Percentiles rank a stretch among this genome's conserved stretches.
These are phyloP conservation scores for Limnephilus lunatus DNA, from an alignment of 2,888 invertebrate genomes.

Conservation along the genomic window DNA sequence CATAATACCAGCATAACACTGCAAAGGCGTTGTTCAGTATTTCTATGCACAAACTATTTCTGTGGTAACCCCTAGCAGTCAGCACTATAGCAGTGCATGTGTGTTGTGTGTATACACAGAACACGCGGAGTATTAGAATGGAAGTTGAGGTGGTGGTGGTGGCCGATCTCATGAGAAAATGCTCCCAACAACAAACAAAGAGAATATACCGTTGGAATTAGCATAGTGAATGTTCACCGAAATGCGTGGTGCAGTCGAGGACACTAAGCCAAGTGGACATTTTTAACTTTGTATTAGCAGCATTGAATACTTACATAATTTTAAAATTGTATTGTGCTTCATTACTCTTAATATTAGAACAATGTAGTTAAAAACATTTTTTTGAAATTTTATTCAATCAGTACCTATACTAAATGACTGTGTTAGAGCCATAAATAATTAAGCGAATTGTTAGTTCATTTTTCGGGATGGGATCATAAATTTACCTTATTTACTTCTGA, in stretches of 20 bases:
- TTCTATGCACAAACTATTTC: slow-evolving; percentile 4
- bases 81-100: background rate
- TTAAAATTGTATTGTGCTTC: too few species aligned
- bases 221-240: slow-evolving; percentile 47
- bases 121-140: background rate
- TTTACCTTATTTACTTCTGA: too few species aligned
- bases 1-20: background rate
- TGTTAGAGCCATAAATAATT: too few species aligned
- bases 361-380: background rate
- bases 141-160: background rate
- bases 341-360: background rate
- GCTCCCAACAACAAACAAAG: slow-evolving; percentile 42
- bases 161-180: slow-evolving; percentile 41
- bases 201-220: slow-evolving; percentile 47
- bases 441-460: too few species aligned
- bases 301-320: too few species aligned
- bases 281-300: background rate
- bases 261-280: slow-evolving; percentile 14
- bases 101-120: background rate
- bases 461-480: too few species aligned
- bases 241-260: slow-evolving; percentile 36
- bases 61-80: background rate
- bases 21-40: slow-evolving; percentile 6
- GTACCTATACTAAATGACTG: too few species aligned
- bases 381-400: too few species aligned